Conservation (phyloP, 2,888 invertebrate genomes). For the Drosophila kambysellisi region DNA sequence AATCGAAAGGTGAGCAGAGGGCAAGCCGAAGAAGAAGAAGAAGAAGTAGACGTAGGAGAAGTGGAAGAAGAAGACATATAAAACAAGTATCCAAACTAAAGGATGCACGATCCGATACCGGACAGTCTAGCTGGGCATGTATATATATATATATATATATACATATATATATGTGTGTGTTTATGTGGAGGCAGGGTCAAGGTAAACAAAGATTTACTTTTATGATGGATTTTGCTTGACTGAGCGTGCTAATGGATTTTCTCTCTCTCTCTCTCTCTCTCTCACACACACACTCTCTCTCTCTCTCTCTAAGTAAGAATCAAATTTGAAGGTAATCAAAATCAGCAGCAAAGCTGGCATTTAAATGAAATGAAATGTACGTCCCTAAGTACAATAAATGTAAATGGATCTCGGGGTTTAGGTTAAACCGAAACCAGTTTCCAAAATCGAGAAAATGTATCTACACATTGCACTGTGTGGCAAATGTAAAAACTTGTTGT, state of each 20-base stretch:
- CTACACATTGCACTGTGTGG: constrained; percentile 47
- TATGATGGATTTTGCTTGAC: constrained; percentile 70
- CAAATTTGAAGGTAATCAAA: constrained; percentile 57
- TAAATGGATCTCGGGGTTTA: constrained; percentile 70
- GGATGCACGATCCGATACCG: constrained; percentile 60
- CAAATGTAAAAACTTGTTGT: constrained; percentile 69
- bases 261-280: neutral
- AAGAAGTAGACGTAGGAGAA: neutral
- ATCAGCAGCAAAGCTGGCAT: constrained; percentile 55
- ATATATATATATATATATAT: neutral
- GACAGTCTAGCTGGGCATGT: constrained; percentile 14
- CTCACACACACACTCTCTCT: constrained; percentile 4
- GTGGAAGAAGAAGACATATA: constrained; percentile 61
- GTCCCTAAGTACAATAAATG: constrained; percentile 62
- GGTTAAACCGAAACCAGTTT: constrained; percentile 67
- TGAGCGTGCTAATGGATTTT: constrained; percentile 73
- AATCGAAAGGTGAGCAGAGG: constrained; percentile 69
- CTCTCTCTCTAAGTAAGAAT: constrained; percentile 29
- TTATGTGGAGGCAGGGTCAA: constrained; percentile 69
- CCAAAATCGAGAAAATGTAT: constrained; percentile 44
- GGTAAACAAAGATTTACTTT: constrained; percentile 69
- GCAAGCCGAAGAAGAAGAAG: constrained; percentile 37
- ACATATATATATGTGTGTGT: neutral
- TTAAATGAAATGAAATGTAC: constrained; percentile 33
- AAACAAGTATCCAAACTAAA: constrained; percentile 75